phyloP scores from a whole-genome alignment of 2,797 vertebrate genomes.

The Tapirus indicus region DNA sequence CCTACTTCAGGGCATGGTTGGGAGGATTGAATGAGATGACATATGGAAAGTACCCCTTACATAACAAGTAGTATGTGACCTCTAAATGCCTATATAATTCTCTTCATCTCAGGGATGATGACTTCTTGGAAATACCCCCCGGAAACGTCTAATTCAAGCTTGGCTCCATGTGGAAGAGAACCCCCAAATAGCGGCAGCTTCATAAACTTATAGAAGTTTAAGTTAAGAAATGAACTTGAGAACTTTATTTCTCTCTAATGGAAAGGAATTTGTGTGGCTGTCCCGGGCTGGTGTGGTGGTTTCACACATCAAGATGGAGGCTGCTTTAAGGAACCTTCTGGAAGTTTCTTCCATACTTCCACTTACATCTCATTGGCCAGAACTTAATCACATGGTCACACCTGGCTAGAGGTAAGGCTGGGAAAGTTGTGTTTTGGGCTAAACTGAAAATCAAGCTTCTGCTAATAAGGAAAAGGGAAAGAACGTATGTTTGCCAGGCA shows the following conservation, averaged over 20 bases:
- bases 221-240: background rate
- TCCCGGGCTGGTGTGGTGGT: rapidly evolving
- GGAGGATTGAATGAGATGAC: background rate
- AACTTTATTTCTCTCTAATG: background rate
- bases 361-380: background rate
- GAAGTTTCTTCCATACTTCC: background rate
- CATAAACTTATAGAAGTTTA: background rate
- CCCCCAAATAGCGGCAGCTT: background rate
- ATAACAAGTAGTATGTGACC: background rate
- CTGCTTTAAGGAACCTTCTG: background rate
- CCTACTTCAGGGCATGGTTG: too few species aligned
- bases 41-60: background rate
- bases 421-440: background rate
- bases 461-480: background rate
- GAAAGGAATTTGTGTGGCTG: background rate
- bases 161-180: background rate
- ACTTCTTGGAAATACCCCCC: background rate
- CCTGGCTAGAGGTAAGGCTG: background rate
- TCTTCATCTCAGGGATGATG: background rate
- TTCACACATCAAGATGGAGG: background rate
- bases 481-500: background rate
- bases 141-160: background rate
- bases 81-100: background rate
- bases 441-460: background rate
- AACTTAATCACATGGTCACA: background rate